Conservation (phyloP, 2,888 invertebrate species). For the Xiphydria camelus region DNA sequence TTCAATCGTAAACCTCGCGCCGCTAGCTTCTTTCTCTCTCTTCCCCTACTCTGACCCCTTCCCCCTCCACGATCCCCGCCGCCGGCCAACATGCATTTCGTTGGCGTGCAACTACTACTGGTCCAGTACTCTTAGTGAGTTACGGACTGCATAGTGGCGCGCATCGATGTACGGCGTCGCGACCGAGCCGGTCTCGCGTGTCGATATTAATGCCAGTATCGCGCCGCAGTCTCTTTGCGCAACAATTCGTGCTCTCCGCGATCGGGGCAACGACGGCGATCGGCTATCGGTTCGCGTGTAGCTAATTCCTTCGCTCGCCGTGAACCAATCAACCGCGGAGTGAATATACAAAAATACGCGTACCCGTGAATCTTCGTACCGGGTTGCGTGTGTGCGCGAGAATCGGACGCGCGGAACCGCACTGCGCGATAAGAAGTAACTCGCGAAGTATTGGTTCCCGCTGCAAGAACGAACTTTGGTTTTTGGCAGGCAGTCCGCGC, state of each 20-base stretch:
- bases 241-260: neutral
- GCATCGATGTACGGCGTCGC: conserved; percentile 24
- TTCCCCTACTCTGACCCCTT: conserved; percentile 12
- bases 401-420: too few species aligned
- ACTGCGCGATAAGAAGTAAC: too few species aligned
- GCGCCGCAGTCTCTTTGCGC: neutral
- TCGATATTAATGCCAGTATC: too few species aligned
- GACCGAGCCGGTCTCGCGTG: conserved; percentile 3
- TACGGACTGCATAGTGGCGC: conserved; percentile 45
- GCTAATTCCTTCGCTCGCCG: neutral
- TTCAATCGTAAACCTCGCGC: conserved; percentile 32
- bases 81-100: conserved; percentile 39
- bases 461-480: too few species aligned
- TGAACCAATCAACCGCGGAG: neutral
- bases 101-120: conserved; percentile 39
- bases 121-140: conserved; percentile 47
- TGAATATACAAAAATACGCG: too few species aligned
- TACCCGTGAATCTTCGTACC: too few species aligned
- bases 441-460: too few species aligned
- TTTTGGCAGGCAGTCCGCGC: too few species aligned
- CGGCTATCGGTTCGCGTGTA: neutral
- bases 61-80: conserved; percentile 21
- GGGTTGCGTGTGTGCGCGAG: too few species aligned
- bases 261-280: neutral
- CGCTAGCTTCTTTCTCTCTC: conserved; percentile 4